Base-by-base conservation (phyloP, 2,888 invertebrate genomes). In the Sicus ferrugineus region DNA sequence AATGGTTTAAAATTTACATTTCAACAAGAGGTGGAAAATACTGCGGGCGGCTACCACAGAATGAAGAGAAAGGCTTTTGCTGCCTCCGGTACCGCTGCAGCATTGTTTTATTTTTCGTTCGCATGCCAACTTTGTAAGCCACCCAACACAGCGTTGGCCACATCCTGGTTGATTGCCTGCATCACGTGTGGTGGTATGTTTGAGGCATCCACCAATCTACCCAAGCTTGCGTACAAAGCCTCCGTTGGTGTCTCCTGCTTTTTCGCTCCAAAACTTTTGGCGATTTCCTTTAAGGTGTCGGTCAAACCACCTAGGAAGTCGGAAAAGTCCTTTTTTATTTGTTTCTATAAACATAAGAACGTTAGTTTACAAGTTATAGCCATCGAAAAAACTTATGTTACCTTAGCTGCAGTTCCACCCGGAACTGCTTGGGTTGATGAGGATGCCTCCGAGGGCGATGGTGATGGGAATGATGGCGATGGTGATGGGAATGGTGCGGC, bases 61-160 rank as follows among this genome's bases (percentile, higher is more conserved):
- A 11, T 50, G 6, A 38, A 38, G 11, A 6, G 11, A 38, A 38
- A 38, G 11, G 11, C 38, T 38, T 6, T 38, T 11, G 38, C 11
- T 38, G 38, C 38, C 50, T 50, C 50, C 50, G 19, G 50, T 50
- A 50, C 9, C 50, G 50, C 50, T 50, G 7, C n/a, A 50, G 9
- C 50, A 50, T 50, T 50, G 50, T 5, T 11, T 19, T 50, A 50
- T 19, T n/a, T 50, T 7, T 11, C 16, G n/a, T n/a, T 50, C n/a
- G 50, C n/a, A 50, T n/a, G 50, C 50, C 50, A 50, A 50, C n/a
- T 50, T 50, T 50, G 50, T n/a, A 50, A 50, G 50, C 50, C 50
- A n/a, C 50, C 50, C 16, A 50, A n/a, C 9, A 50, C 50, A 50
- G n/a, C 50, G 50, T 50, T 50, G 50, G 50, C 50, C 50, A 50